Evolutionary conservation across 2,113 vertebrate genomes (phyloP).

Genomic region (Gila orcuttii): DNA sequence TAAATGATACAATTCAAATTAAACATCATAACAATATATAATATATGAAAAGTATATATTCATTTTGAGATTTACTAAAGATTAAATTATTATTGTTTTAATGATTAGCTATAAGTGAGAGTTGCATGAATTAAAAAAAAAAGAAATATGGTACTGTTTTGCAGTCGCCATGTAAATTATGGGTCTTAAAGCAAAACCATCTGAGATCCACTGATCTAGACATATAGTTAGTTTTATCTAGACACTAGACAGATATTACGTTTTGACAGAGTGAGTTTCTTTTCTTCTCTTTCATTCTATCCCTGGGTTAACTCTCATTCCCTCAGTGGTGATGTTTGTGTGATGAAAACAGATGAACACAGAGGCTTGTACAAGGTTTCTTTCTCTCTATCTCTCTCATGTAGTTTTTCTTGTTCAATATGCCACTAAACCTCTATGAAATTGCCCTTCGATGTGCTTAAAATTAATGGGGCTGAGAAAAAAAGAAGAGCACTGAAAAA

Average conservation of each 20-base stretch:
- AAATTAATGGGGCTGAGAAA: conserved; percentile 30
- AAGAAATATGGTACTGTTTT: not conserved
- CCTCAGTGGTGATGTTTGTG: not conserved
- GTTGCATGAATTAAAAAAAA: too few species aligned
- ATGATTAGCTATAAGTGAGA: not conserved
- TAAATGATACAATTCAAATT: too few species aligned
- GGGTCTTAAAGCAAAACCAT: not conserved
- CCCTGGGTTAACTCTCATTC: too few species aligned
- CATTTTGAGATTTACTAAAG: not conserved
- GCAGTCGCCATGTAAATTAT: not conserved
- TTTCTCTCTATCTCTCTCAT: not conserved
- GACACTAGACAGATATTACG: not conserved
- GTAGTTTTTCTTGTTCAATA: conserved; percentile 21
- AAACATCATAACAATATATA: too few species aligned
- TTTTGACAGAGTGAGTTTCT: not conserved
- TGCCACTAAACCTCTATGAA: conserved; percentile 8
- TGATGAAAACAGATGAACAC: not conserved
- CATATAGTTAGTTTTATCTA: not conserved
- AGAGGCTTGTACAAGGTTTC: not conserved
- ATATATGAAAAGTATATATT: too few species aligned
- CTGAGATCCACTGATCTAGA: not conserved
- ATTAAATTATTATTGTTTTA: not conserved
- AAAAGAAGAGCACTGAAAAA: conserved; percentile 51
- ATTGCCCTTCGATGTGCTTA: conserved; percentile 12
- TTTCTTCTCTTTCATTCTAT: not conserved